phyloP scores from a whole-genome alignment of 2,797 vertebrate species.

The Clarias fuscus region DNA sequence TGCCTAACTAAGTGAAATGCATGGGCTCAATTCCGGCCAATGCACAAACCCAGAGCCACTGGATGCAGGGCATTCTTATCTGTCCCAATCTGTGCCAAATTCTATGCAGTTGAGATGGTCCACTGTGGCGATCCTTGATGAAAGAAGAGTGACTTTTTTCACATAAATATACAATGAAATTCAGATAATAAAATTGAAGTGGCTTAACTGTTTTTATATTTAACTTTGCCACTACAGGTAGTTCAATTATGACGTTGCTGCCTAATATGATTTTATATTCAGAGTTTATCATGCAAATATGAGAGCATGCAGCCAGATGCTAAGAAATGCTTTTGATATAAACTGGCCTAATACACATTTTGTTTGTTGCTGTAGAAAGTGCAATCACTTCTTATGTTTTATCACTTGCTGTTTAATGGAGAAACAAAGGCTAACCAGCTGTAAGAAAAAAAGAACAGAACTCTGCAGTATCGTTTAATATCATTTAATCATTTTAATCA shows the following conservation, averaged over 20 bases:
- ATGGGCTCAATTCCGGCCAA: too few species aligned
- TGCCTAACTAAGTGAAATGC: too few species aligned
- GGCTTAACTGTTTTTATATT: not conserved
- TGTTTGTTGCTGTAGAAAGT: not conserved
- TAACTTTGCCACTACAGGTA: not conserved
- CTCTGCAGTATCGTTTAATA: constrained; percentile 44
- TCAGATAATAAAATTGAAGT: not conserved
- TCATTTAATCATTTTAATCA: constrained; percentile 64
- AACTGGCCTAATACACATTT: not conserved
- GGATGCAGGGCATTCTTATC: too few species aligned
- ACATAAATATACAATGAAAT: not conserved
- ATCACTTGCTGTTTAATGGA: not conserved
- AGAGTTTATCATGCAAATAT: not conserved
- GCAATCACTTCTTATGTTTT: not conserved
- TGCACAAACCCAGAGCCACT: too few species aligned
- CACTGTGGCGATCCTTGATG: too few species aligned
- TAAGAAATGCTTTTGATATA: not conserved
- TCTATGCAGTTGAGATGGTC: too few species aligned
- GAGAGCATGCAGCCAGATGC: not conserved
- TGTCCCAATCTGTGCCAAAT: not conserved
- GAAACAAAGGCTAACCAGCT: not conserved
- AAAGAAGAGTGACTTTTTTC: not conserved
- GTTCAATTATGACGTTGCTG: not conserved
- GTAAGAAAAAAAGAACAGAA: not conserved
- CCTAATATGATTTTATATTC: not conserved